Evolutionary conservation across 2,888 invertebrate species (phyloP), one percentile per base, ranked within the genome.

Genomic region (Drosophila seclusa): DNA sequence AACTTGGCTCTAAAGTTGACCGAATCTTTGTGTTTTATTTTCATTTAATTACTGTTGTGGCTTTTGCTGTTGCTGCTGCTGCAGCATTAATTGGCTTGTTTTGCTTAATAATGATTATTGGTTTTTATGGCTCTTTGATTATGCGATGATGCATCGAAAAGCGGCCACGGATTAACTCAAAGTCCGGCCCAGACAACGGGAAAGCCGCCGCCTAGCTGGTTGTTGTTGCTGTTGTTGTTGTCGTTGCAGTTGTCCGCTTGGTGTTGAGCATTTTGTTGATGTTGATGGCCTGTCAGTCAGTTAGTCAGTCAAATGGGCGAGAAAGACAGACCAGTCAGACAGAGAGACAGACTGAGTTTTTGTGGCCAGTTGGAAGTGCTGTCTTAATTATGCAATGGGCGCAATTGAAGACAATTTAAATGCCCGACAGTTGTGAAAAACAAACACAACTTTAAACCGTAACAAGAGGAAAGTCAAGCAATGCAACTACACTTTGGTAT

Each of bases 81-180:
- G 82, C 60, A 63, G 74, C 87, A 85, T 89, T 85, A 85, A 85
- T 89, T 85, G 85, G 89, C 85, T 86, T 84, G 87, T 86, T 86
- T 86, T 87, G 87, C 88, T 89, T 87, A 83, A 89, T 89, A 88
- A 89, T 88, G 81, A 88, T 87, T 87, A 87, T 87, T 87, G 88
- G 83, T 87, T 89, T 87, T 87, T 90, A 87, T 85, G 81, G 88
- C 88, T 85, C 79, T 89, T 87, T 87, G 90, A 87, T 87, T 89
- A 88, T 89, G 83, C 88, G 79, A 87, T 89, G 86, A 86, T 89
- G 89, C 89, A 84, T 87, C 82, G 82, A 87, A 85, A 84, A 73
- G 68, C 60, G 63, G 74, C 81, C 59, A 68, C 66, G 75, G 79
- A 81, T 79, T 80, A 72, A 64, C 68, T 70, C 70, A 68, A 61